Conservation (phyloP, 1,140 invertebrate species). For the Probaryconus sp. region DNA sequence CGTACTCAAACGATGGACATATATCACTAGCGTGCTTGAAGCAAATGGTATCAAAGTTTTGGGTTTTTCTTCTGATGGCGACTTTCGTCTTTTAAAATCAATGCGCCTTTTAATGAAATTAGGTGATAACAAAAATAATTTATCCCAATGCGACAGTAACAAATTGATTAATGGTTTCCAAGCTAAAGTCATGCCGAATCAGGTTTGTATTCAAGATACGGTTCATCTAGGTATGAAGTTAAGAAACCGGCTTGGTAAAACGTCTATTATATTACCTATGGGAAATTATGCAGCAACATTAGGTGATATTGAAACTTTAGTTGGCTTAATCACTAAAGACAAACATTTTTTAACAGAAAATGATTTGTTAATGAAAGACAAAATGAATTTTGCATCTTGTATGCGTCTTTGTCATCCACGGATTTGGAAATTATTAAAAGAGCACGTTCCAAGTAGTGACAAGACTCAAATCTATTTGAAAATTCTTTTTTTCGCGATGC, state of each 20-base stretch:
- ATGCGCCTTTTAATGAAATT: too few species aligned
- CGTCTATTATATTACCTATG: constrained; percentile 5
- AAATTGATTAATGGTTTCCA: too few species aligned
- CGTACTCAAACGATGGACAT: too few species aligned
- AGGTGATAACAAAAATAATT: too few species aligned
- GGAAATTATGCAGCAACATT: constrained; percentile 4
- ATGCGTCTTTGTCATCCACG: constrained; percentile 12
- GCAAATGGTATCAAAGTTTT: too few species aligned
- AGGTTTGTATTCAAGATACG: constrained; percentile 14
- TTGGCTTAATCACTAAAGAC: background rate
- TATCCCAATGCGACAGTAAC: too few species aligned
- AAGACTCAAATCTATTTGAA: constrained; percentile 3
- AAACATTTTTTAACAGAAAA: background rate
- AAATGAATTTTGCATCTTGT: constrained; percentile 10
- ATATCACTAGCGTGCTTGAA: too few species aligned
- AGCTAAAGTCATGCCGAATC: background rate
- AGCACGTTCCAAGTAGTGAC: background rate
- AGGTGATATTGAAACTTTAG: constrained; percentile 1
- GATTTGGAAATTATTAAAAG: background rate
- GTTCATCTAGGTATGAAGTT: constrained; percentile 16
- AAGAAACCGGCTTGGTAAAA: constrained; percentile 7
- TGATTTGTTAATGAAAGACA: background rate
- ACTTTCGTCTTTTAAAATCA: too few species aligned
- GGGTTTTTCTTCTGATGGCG: too few species aligned
- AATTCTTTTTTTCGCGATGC: constrained; percentile 8